Conservation (phyloP, 2,797 vertebrate genomes). For the Lagodon rhomboides region DNA sequence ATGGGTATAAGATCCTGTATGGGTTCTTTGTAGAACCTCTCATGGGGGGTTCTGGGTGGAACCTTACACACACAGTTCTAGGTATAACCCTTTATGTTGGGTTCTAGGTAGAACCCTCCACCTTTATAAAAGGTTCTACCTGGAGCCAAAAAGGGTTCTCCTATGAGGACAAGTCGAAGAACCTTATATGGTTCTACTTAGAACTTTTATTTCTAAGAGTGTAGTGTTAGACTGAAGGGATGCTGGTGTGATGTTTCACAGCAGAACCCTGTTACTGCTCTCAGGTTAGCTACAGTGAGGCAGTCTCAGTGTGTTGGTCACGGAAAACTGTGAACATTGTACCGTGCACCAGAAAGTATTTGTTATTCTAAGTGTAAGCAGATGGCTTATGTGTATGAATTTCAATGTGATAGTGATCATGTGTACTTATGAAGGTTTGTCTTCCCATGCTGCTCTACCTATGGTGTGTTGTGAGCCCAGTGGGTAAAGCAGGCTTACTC, state of each 20-base stretch:
- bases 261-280: background rate
- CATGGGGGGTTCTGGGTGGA: too few relatives aligned
- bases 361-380: slow-evolving; percentile 40
- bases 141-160: too few relatives aligned
- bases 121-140: too few relatives aligned
- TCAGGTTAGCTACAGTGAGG: background rate
- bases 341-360: slow-evolving; percentile 21
- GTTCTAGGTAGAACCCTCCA: too few relatives aligned
- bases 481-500: slow-evolving; percentile 45
- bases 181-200: too few relatives aligned
- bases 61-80: too few relatives aligned
- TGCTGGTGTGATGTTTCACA: slow-evolving; percentile 2
- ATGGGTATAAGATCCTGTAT: too few relatives aligned
- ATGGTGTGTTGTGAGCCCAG: slow-evolving; percentile 31
- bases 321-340: background rate
- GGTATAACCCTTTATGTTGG: too few relatives aligned
- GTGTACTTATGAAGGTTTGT: slow-evolving; percentile 48
- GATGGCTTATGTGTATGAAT: slow-evolving; percentile 51
- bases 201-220: too few relatives aligned
- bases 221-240: background rate
- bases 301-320: slow-evolving; percentile 1
- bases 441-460: slow-evolving; percentile 37
- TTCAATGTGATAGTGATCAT: slow-evolving; percentile 61
- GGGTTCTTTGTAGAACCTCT: too few relatives aligned
- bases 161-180: too few relatives aligned